Base-by-base conservation (phyloP, 2,888 invertebrate genomes). In the Philaethria dido region DNA sequence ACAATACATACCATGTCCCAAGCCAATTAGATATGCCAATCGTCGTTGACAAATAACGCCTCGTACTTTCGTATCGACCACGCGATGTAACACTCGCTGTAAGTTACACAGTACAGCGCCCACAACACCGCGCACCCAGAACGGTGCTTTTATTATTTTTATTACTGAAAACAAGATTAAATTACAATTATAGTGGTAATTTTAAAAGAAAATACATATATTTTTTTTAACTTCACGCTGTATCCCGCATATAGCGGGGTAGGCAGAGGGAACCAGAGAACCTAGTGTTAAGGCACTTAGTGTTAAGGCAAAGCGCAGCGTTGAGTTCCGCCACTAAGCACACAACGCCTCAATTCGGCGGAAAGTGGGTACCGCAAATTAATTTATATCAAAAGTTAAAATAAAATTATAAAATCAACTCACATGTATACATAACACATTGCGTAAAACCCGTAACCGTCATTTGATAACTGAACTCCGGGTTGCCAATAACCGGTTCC, bases 21-120 rank as follows among this genome's bases (percentile, higher is more conserved):
- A 80, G 67, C 88, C 83, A 59, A 95, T 92, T 0, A 95, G 86
- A 78, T 94, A 93, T 14, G 94, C 93, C 55, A 95, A 77, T 69
- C 94, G 87, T 33, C 93, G 86, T 74, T 94, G 93, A 0, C 87
- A 89, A 1, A 95, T 82, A 22, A 93, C 78, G 0, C 81, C 72
- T 36, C 74, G 76, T 60, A 91, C 88, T 52, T 83, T 16, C 18
- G 45, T 18, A 11, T 14, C 45, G 13, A 25, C 45, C 8, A 16
- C 45, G 45, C 45, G 44, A 18, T 25, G 29, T 6, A 44, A 3
- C 2, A 14, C 42, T 6, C 25, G n/a, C 3, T 3, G 60, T 16
- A 6, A 16, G 11, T 14, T n/a, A n/a, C 16, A 29, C 0, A 93
- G 74, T 0, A 90, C 72, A 5, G 83, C 81, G 6, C 90, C 86